Base-by-base conservation (phyloP, 2,888 invertebrate species). In the Drosophila meridionalis region DNA sequence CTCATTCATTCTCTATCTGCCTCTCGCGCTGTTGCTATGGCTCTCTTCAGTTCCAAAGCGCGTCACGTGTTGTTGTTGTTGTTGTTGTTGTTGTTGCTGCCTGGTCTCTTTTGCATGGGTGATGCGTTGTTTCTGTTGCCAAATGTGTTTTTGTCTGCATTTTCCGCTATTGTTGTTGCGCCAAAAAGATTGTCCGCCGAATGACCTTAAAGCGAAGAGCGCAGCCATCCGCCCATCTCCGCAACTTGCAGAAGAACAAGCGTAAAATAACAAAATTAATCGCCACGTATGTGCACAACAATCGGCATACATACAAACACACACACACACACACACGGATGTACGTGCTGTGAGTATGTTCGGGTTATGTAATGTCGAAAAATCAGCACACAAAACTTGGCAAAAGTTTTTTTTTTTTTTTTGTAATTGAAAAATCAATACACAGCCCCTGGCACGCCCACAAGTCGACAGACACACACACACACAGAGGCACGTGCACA, bases 51-150 rank as follows among this genome's bases (percentile, higher is more conserved):
- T 69, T 73, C 76, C 73, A 70, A 71, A 63, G 50, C 63, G 74
- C 76, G 74, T 87, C 87, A 87, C 76, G 80, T 86, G 76, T 75
- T 80, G 82, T 82, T 81, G 69, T 74, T 85, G 67, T 66, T 80
- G 80, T 20, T 56, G 40, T 7, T 47, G 59, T 14, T 42, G 70
- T 28, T 36, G 36, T 2, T 50, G 50, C 8, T 48, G 59, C 28
- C 50, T 43, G 48, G 20, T 63, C 38, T 66, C 53, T 57, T 47
- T 58, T 52, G 36, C 52, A 57, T 30, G 26, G 30, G n/a, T 8
- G 40, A 52, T 45, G 47, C 50, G 40, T 12, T 40, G 53, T 28
- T 14, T 55, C n/a, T 59, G 50, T 57, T 78, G 79, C 78, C 79
- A 76, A 79, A 79, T 65, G 32, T 57, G 52, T 9, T 55, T 50